Evolutionary conservation across 2,113 vertebrate genomes (phyloP), one percentile per base, ranked within the genome.

Genomic region (Riparia riparia): DNA sequence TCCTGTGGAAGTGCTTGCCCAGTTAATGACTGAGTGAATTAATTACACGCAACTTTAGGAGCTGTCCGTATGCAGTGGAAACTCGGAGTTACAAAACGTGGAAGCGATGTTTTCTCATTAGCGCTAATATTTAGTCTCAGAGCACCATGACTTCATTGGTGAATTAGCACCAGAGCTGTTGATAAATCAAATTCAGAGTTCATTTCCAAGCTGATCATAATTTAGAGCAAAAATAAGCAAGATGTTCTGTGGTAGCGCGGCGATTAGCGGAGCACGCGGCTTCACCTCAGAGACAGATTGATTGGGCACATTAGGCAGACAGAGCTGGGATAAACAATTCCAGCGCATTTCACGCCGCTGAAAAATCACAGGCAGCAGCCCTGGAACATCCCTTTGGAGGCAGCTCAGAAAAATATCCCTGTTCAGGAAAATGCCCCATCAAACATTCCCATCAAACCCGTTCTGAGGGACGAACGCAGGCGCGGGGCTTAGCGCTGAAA

Each of bases 151-250:
- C 81, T 92, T 91, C 93, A 44, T 25, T 56, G 86, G 80, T 37
- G 89, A 93, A 95, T 95, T 94, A 95, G 64, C 92, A 82, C 45
- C 74, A 13, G 29, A 31, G 91, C 89, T 76, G 86, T 91, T 86
- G 89, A 94, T 93, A 95, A 95, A 95, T 96, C 96, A 84, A 87
- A 93, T 91, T 91, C 89, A 34, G 86, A 60, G 69, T 53, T 93
- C 78, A 85, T 89, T 95, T 89, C 32, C 90, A 86, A 91, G 37
- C 70, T n/a, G 29, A 42, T 29, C 73, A 64, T 94, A 94, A 95
- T 89, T 95, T 69, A 64, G 53, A 89, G 83, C 9, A 86, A 92
- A 96, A 92, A 94, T 84, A 93, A 95, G 91, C 83, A 82, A 91
- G 91, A 82, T 86, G 76, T 41, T 60, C 76, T 29, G 31, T 6